Evolutionary conservation across 2,113 vertebrate species (phyloP), one percentile per base, ranked within the genome.

Genomic region (Atherinomorus stipes): DNA sequence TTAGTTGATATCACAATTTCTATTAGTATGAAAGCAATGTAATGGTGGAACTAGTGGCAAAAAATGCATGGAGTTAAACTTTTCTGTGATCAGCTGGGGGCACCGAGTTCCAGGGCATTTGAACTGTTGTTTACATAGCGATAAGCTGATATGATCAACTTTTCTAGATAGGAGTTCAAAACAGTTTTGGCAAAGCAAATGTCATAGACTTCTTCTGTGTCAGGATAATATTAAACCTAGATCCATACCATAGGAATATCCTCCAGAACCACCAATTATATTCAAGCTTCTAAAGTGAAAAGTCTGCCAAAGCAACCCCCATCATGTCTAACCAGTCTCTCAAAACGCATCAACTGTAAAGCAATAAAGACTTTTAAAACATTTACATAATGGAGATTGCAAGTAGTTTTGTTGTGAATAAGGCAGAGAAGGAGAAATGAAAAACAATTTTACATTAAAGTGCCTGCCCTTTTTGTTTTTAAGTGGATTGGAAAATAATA

Each of bases 401-500:
- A 47, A 47, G 44, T 7, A 2, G n/a, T 47, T 47, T 47, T 19
- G 16, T 1, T 19, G 44, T n/a, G 44, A 47, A 19, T 44, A 47
- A 47, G 19, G 8, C 44, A 50, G 47, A 22, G 22, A 52, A 59
- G 51, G 28, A 64, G 16, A 49, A 54, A 26, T 44, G 11, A 45
- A 34, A 31, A 11, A 71, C 40, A 8, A 18, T 18, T 47, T 8
- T 22, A 37, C 16, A 38, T 15, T 19, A 31, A 52, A 5, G 13
- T 57, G 37, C 21, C 21, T 74, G 42, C 23, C 51, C 71, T 59
- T 69, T 59, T 31, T 26, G 75, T 57, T 67, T 59, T 31, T 26
- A 76, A 91, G 60, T 71, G 11, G 85, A 88, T 93, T 90, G 67
- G 74, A 83, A 88, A 91, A 90, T 72, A 78, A 81, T 86, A 71